Base-by-base conservation (phyloP, 1,140 invertebrate species). In the Halictus rubicundus region DNA sequence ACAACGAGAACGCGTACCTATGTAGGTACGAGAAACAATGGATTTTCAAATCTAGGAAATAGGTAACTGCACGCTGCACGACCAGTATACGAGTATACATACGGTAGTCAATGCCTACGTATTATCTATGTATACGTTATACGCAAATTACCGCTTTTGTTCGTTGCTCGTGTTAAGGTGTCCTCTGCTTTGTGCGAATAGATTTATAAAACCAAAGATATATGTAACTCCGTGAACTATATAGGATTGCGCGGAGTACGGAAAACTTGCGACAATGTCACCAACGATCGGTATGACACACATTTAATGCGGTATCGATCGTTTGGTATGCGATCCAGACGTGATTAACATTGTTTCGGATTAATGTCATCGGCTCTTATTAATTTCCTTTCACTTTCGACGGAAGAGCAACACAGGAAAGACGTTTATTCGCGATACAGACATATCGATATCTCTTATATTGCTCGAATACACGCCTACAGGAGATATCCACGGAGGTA, bases 301-400 rank as follows among this genome's bases (percentile, higher is more conserved):
- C n/a, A 65, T 32, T 32, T 25, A 9, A 49, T 42, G 6, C 27
- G 19, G 19, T 1, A 32, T 3, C 32, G 32, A n/a, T 5, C 10
- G 10, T 10, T 25, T 23, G n/a, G 27, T n/a, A 21, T 8, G 32
- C 25, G 49, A 61, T 42, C 66, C 68, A 25, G 66, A 46, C 4
- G 3, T 0, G 9, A 63, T 16, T 19, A 27, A 54, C 68, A 72
- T 63, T 37, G 60, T 57, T 78, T 64, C 21, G 19, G 23, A 57
- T 65, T 57, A 72, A 52, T 69, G 27, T 63, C 66, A 77, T 77
- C 66, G 68, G 19, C 21, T 19, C 16, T 21, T 1, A 52, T 68
- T 21, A 14, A 72, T 52, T 49, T 52, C 59, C 42, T 64, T 64
- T 65, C 60, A 54, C 37, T 69, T 27, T 16, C 10, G 14, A 10